A percentile compares a stretch with the other conserved stretches of the same genome.
These are phyloP conservation scores for Elephas maximus DNA, from an alignment of 2,113 vertebrate species.

Conservation along the genomic window DNA sequence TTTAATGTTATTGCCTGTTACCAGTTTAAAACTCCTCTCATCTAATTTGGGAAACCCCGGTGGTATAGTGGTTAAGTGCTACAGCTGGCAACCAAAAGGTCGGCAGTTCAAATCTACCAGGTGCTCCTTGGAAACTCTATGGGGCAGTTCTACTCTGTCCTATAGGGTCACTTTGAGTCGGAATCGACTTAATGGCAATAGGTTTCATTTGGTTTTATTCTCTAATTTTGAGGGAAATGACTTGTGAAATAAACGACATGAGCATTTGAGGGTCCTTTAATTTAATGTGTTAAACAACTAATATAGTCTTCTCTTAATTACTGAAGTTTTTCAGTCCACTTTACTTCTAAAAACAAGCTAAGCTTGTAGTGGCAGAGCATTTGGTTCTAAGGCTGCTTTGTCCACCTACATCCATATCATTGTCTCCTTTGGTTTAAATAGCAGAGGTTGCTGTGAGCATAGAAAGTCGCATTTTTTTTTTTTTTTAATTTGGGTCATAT, in stretches of 20 bases:
- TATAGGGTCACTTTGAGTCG: too few species aligned
- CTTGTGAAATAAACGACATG: not conserved
- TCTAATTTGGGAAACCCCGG: too few species aligned
- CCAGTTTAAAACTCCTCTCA: not conserved
- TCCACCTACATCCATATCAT: not conserved
- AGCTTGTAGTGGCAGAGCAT: not conserved
- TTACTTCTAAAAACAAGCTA: not conserved
- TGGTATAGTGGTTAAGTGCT: too few species aligned
- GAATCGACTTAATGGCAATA: too few species aligned
- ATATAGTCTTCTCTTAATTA: not conserved
- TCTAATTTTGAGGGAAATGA: not conserved
- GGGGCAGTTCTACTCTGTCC: too few species aligned
- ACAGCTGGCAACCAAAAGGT: too few species aligned
- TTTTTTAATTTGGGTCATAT: not conserved
- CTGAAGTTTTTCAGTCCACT: not conserved
- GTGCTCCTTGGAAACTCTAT: too few species aligned
- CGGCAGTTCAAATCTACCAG: too few species aligned
- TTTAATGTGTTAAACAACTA: conserved; percentile 4
- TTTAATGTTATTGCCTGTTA: not conserved
- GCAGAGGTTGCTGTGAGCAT: not conserved
- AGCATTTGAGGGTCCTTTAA: not conserved
- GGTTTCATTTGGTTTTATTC: not conserved
- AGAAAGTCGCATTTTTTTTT: not conserved
- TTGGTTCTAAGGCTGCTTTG: not conserved
- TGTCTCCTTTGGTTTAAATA: too few species aligned